Evolutionary conservation across 2,797 vertebrate species (phyloP).

Genomic region (Phalanger gymnotis): DNA sequence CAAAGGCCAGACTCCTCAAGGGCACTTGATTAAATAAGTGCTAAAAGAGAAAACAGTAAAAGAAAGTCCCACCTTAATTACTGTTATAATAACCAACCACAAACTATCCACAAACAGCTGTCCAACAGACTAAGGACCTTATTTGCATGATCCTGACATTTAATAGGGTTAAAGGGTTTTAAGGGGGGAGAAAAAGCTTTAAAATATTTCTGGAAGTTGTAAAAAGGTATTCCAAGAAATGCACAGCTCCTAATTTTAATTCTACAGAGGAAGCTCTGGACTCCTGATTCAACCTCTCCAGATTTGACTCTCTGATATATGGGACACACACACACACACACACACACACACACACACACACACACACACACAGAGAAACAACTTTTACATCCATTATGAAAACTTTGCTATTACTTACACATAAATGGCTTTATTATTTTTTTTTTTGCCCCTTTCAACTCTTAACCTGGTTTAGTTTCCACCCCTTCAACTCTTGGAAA

Average conservation of each 20-base stretch:
- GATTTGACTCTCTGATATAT: not conserved
- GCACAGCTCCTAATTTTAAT: conserved; percentile 49
- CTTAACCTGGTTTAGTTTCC: conserved; percentile 56
- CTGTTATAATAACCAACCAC: too few species aligned
- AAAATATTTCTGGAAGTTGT: conserved; percentile 64
- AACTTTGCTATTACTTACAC: not conserved
- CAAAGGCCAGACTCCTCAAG: too few species aligned
- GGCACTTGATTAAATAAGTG: too few species aligned
- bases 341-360: conserved; percentile 52
- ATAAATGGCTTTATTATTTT: conserved; percentile 42
- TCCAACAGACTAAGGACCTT: not conserved
- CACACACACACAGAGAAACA: conserved; percentile 39
- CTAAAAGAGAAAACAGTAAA: too few species aligned
- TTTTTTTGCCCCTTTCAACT: conserved; percentile 67
- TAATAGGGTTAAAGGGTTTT: not conserved
- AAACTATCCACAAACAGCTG: not conserved
- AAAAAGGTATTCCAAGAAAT: conserved; percentile 58
- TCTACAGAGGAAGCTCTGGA: conserved; percentile 52
- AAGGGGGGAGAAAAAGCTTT: conserved; percentile 23
- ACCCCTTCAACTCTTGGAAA: conserved; percentile 69
- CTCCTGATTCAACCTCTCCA: conserved; percentile 37
- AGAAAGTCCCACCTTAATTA: too few species aligned
- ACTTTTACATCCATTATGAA: conserved; percentile 66
- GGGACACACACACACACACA: conserved; percentile 57
- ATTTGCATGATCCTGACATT: not conserved